Conservation (phyloP, 2,888 invertebrate species). For the Cheiracanthium punctorium region DNA sequence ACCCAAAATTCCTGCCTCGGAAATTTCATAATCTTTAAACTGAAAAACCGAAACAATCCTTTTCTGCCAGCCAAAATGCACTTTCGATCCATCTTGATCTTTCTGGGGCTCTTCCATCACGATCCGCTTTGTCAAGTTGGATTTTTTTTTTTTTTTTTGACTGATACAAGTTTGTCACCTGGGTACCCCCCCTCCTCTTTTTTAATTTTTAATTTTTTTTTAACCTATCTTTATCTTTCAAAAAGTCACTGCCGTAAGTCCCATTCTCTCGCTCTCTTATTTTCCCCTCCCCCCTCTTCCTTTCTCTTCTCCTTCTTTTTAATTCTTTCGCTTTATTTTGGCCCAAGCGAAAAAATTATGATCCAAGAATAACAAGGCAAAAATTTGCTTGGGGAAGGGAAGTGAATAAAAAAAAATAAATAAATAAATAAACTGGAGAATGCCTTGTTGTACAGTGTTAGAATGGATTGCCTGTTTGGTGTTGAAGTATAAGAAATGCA, state of each 20-base stretch:
- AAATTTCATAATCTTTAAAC: too few species aligned
- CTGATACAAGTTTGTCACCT: neutral
- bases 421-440: neutral
- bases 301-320: neutral
- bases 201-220: too few species aligned
- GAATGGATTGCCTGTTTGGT: too few species aligned
- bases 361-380: neutral
- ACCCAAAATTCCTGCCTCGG: too few species aligned
- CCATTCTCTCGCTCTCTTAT: too few species aligned
- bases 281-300: neutral
- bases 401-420: neutral
- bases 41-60: neutral
- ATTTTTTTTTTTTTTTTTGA: too few species aligned
- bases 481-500: too few species aligned
- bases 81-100: neutral
- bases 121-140: neutral
- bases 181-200: too few species aligned
- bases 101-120: neutral
- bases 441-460: too few species aligned
- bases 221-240: too few species aligned
- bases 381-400: neutral
- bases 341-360: neutral
- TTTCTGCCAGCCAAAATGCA: neutral
- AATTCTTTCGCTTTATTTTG: neutral
- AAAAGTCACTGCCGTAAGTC: too few species aligned